Conservation (phyloP, 2,113 vertebrate genomes). For the Raja brachyura region DNA sequence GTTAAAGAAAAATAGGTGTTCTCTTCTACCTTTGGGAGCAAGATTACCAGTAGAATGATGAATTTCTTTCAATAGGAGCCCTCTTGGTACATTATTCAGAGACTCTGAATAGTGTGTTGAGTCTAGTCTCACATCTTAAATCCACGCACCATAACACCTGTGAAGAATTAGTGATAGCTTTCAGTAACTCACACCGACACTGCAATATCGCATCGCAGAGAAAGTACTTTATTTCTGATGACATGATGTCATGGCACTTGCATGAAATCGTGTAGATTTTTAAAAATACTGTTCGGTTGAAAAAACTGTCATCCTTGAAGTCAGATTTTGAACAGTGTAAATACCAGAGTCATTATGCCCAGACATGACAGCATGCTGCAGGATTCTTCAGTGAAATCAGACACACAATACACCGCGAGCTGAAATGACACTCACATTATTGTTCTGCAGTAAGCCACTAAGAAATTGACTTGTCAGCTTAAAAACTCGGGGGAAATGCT, state of each 20-base stretch:
- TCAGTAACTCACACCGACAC: slow-evolving; percentile 39
- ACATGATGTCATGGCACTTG: slow-evolving; percentile 47
- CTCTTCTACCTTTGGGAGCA: background rate
- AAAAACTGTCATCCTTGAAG: slow-evolving; percentile 43
- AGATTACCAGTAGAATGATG: slow-evolving; percentile 17
- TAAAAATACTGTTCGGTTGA: slow-evolving; percentile 31
- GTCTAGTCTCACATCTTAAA: slow-evolving; percentile 43
- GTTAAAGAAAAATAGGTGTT: slow-evolving; percentile 33
- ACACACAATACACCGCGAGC: slow-evolving; percentile 39
- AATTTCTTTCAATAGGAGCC: slow-evolving; percentile 27
- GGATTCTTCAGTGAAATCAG: slow-evolving; percentile 44
- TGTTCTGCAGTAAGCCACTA: slow-evolving; percentile 41
- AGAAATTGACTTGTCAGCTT: slow-evolving; percentile 42
- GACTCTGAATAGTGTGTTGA: slow-evolving; percentile 42
- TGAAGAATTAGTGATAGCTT: slow-evolving; percentile 42
- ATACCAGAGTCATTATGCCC: slow-evolving; percentile 19
- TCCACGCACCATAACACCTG: slow-evolving; percentile 47
- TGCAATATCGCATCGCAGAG: slow-evolving; percentile 39
- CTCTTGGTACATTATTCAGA: slow-evolving; percentile 43
- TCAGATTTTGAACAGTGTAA: slow-evolving; percentile 44
- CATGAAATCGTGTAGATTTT: slow-evolving; percentile 45
- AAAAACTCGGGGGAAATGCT: slow-evolving; percentile 50
- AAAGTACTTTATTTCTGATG: slow-evolving; percentile 38
- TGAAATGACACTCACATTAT: slow-evolving; percentile 41
- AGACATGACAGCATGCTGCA: slow-evolving; percentile 47